Evolutionary conservation across 2,888 invertebrate genomes (phyloP), one percentile per base, ranked within the genome.

Genomic region (Callyntrura sp.): DNA sequence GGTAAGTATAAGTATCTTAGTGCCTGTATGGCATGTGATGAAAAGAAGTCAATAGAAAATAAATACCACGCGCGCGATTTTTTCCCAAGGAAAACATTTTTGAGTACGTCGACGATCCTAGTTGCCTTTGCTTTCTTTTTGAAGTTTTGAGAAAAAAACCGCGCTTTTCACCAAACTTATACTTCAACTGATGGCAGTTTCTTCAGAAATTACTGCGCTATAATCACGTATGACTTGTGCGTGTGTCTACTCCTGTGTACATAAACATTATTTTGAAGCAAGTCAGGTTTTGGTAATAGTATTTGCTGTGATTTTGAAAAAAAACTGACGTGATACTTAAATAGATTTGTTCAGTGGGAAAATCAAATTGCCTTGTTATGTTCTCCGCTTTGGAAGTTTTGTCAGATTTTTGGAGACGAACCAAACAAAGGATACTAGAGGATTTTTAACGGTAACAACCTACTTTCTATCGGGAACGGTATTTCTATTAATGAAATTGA

Each of bases 401-500:
- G 17, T 6, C 28, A 81, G 62, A 81, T 81, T 62, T 79, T 57
- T 57, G 11, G 51, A n/a, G 55, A 76, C 25, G 11, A 51, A 25
- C 20, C 20, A 12, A 12, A 48, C 51, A 51, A 23, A 51, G 4
- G n/a, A 14, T 25, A 14, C 43, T 55, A 23, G n/a, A n/a, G n/a
- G n/a, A n/a, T n/a, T 48, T 76, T 0, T 76, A 76, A 51, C 12
- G 14, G 51, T 51, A 28, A 25, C 45, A 76, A 70, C 45, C 70
- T 8, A 51, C 14, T 76, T 76, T 76, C 45, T 76, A 14, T 14
- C 20, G 35, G n/a, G 23, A 76, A 51, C 48, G 76, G 76, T 35
- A 60, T 28, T 65, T 51, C 23, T 48, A 84, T 73, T 84, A 84
- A 84, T 84, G 70, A 84, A 84, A 84, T 84, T 84, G 84, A 84